Conservation (phyloP, 2,888 invertebrate genomes). For the Platerodrilus igneus region DNA sequence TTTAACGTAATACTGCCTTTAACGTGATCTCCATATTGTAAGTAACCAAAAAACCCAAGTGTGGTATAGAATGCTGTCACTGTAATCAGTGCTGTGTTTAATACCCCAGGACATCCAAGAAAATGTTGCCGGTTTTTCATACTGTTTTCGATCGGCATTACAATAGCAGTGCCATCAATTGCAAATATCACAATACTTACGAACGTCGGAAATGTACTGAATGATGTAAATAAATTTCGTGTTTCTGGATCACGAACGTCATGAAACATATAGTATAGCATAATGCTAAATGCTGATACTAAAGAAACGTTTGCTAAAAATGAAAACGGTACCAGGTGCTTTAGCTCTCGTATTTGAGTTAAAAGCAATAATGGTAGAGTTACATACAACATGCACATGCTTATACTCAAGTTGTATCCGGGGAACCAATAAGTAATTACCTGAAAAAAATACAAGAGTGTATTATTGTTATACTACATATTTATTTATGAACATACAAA, state of each 20-base stretch:
- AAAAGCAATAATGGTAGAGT: conserved; percentile 67
- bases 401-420: conserved; percentile 46
- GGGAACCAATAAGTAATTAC: conserved; percentile 57
- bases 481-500: too few relatives aligned
- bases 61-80: conserved; percentile 75
- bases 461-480: too few relatives aligned
- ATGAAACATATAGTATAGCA: conserved; percentile 76
- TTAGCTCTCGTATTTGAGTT: conserved; percentile 72
- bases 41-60: conserved; percentile 88
- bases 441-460: too few relatives aligned
- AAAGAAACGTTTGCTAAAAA: conserved; percentile 80
- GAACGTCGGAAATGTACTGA: conserved; percentile 74
- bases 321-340: conserved; percentile 84
- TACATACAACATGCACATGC: conserved; percentile 63
- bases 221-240: conserved; percentile 52
- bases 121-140: conserved; percentile 82
- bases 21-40: conserved; percentile 72
- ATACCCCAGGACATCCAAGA: conserved; percentile 76
- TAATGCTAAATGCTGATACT: conserved; percentile 67
- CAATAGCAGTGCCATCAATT: conserved; percentile 93
- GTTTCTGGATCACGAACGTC: conserved; percentile 50
- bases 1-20: conserved; percentile 79
- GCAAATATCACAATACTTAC: conserved; percentile 95
- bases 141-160: conserved; percentile 93
- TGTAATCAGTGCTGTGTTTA: conserved; percentile 81